phyloP scores from a whole-genome alignment of 2,797 vertebrate species.

The Emys orbicularis region DNA sequence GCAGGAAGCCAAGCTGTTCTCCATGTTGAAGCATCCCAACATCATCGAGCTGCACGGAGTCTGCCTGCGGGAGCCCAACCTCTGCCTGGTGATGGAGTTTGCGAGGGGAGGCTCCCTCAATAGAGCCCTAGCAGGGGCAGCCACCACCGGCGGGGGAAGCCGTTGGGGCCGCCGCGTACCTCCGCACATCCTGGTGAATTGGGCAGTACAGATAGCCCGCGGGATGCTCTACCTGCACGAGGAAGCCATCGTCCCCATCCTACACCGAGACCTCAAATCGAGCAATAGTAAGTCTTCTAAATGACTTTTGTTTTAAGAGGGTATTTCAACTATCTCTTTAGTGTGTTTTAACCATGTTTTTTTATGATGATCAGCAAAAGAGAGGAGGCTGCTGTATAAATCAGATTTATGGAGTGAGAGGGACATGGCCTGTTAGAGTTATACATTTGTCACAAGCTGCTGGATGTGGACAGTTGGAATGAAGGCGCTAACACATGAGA shows the following conservation, averaged over 20 bases:
- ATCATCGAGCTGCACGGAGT: constrained; percentile 94
- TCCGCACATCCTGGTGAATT: constrained; percentile 95
- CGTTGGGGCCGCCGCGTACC: constrained; percentile 88
- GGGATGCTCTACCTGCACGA: constrained; percentile 97
- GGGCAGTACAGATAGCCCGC: constrained; percentile 95
- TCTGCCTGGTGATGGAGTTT: constrained; percentile 96
- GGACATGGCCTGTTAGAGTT: background rate
- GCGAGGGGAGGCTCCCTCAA: constrained; percentile 94
- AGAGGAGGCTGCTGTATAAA: background rate
- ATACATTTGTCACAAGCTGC: background rate
- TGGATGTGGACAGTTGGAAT: background rate
- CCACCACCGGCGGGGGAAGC: background rate
- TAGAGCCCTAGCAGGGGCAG: constrained; percentile 86
- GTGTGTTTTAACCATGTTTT: background rate
- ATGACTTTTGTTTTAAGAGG: background rate
- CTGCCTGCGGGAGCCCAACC: constrained; percentile 93
- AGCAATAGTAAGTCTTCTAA: constrained; percentile 91
- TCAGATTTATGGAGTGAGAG: background rate
- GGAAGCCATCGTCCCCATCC: constrained; percentile 92
- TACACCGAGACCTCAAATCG: constrained; percentile 96
- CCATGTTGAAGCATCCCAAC: constrained; percentile 93
- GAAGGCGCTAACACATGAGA: background rate
- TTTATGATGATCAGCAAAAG: background rate
- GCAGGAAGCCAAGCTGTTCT: constrained; percentile 94
- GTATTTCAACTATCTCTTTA: background rate